Base-by-base conservation (phyloP, 2,888 invertebrate species). In the Cephus spinipes region DNA sequence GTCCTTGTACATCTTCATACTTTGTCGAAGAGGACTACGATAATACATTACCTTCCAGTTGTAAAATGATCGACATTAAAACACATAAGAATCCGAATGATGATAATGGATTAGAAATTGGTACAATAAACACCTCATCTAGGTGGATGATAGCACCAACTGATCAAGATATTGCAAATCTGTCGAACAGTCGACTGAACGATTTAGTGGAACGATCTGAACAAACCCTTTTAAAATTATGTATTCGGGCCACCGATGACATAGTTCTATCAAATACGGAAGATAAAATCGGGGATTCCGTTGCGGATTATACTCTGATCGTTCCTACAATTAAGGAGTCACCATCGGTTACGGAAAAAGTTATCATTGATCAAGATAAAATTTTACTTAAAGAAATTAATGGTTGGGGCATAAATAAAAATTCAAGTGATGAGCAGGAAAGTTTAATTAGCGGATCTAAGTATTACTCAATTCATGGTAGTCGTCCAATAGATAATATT, bases 121-220 rank as follows among this genome's bases (percentile, higher is more conserved):
- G 9, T 55, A 55, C 9, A 23, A 55, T 55, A 15, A 55, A 23
- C 55, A 6, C 55, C 23, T 9, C 23, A 55, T 55, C 55, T 55
- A 55, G 23, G 55, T 23, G 23, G 55, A 55, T 23, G 9, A 23
- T 55, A 55, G 55, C 55, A 55, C 55, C 23, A 23, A 55, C 23
- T 55, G 6, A 55, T 55, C 23, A 23, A 9, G 55, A 23, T 55
- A 55, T 23, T 55, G 23, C 55, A 9, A 55, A 55, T 23, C 55
- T 55, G 23, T 15, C 23, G 23, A 55, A 55, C 23, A 55, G 55
- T 55, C 23, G 23, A 55, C 23, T 90, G 0, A 89, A 88, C 33
- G 87, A 89, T 73, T 90, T 90, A 0, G 87, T 91, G 3, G 90
- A 91, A 40, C 86, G 87, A 76, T 90, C 90, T 15, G 90, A 89